Conservation (phyloP, 2,113 vertebrate species). For the Ctenodactylus gundi region DNA sequence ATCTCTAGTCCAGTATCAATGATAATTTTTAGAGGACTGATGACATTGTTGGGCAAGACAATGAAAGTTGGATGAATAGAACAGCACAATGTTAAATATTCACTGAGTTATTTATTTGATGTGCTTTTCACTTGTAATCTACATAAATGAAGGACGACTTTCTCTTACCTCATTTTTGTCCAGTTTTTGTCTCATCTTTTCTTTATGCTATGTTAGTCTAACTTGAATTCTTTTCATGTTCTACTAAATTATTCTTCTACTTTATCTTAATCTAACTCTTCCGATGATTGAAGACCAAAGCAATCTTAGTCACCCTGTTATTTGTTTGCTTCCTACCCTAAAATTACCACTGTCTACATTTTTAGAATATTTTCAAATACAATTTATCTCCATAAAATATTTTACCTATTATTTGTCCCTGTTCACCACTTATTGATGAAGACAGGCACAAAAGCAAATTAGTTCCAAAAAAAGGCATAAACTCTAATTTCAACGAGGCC, state of each 20-base stretch:
- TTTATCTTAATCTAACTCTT: not conserved
- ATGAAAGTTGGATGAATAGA: not conserved
- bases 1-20: not conserved
- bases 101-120: constrained; percentile 3
- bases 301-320: not conserved
- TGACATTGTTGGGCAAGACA: not conserved
- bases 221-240: not conserved
- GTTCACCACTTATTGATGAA: not conserved
- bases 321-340: not conserved
- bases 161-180: constrained; percentile 28
- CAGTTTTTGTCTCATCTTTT: not conserved
- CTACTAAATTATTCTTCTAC: constrained; percentile 8
- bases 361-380: constrained; percentile 33
- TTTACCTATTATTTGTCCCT: constrained; percentile 28
- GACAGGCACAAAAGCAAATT: constrained; percentile 15
- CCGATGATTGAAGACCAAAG: not conserved
- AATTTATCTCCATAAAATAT: not conserved
- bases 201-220: not conserved
- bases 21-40: not conserved
- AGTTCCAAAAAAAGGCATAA: not conserved
- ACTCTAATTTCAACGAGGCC: not conserved
- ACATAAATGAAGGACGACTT: not conserved
- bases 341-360: not conserved
- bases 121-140: not conserved
- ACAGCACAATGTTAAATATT: not conserved